phyloP scores from a whole-genome alignment of 2,113 vertebrate species.

The Camelus bactrianus region DNA sequence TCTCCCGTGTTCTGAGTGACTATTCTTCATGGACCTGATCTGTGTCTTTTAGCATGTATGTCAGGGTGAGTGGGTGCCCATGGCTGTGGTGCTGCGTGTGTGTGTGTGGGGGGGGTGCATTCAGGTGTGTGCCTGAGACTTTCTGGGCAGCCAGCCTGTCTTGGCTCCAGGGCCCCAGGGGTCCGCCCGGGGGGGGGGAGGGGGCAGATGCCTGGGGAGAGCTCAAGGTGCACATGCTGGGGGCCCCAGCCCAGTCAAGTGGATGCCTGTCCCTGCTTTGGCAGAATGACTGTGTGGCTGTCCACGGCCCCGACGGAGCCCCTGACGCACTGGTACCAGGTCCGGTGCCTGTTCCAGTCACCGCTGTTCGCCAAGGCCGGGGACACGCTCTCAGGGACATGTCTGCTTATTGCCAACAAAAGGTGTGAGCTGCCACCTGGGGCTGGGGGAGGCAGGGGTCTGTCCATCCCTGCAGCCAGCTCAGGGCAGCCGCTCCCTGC shows the following conservation, averaged over 20 bases:
- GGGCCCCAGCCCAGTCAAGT: not conserved
- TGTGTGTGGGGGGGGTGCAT: not conserved
- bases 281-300: conserved; percentile 96
- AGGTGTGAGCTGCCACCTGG: conserved; percentile 84
- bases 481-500: not conserved
- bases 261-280: not conserved
- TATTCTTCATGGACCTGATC: not conserved
- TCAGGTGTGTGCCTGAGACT: not conserved
- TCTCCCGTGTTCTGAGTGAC: not conserved
- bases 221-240: not conserved
- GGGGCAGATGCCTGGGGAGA: not conserved
- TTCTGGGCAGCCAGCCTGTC: not conserved
- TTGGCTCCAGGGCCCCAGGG: not conserved
- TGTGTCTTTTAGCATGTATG: not conserved
- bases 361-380: conserved; percentile 97
- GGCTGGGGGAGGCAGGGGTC: not conserved
- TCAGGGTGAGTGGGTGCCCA: not conserved
- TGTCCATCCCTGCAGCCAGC: accelerated
- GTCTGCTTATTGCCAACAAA: conserved; percentile 95
- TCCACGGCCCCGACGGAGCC: conserved; percentile 97
- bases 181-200: not conserved
- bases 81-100: not conserved
- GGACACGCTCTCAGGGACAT: conserved; percentile 97
- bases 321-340: conserved; percentile 98
- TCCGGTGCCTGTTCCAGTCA: conserved; percentile 96